Evolutionary conservation across 2,888 invertebrate genomes (phyloP), one percentile per base, ranked within the genome.

Genomic region (Leptopilina myrica): DNA sequence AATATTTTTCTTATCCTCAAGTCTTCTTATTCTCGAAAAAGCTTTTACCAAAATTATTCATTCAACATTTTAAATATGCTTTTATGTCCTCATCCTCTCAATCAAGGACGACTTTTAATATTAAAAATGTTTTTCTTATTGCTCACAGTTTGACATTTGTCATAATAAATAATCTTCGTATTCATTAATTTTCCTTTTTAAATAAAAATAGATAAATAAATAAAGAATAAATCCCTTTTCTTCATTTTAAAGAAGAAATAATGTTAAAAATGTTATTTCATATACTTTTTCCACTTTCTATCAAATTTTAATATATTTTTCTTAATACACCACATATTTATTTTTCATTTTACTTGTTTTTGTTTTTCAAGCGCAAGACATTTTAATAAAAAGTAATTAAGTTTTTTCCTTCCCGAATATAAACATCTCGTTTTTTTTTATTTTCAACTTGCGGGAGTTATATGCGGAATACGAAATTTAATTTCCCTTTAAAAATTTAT

Each of bases 11-110:
- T 49, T 20, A 67, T 67, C 20, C 15, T 20, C 49, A 40, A 67
- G 33, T 67, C 20, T 67, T 67, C 49, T 67, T 67, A 67, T 15
- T 43, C 15, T 12, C 11, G 11, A 49, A 49, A 20, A 20, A 15
- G 46, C 67, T 67, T 67, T 67, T 46, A 49, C 46, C 43, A 46
- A 26, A 67, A 67, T 67, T 15, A 26, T 6, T 67, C 15, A 49
- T 49, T 67, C 67, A 26, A 46, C 49, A 11, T 49, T 49, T 49
- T 49, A 49, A 49, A 49, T 49, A 49, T 49, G 49, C 49, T 49
- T 11, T 49, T 49, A 67, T 67, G 33, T 67, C 46, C 67, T 67
- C 67, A 67, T 46, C 67, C 43, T 67, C 20, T 49, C 67, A 67
- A 66, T 43, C 43, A 40, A 66, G 43, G 43, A 62, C 62, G 62